phyloP scores from a whole-genome alignment of 1,140 invertebrate genomes.

The Bombus polaris region DNA sequence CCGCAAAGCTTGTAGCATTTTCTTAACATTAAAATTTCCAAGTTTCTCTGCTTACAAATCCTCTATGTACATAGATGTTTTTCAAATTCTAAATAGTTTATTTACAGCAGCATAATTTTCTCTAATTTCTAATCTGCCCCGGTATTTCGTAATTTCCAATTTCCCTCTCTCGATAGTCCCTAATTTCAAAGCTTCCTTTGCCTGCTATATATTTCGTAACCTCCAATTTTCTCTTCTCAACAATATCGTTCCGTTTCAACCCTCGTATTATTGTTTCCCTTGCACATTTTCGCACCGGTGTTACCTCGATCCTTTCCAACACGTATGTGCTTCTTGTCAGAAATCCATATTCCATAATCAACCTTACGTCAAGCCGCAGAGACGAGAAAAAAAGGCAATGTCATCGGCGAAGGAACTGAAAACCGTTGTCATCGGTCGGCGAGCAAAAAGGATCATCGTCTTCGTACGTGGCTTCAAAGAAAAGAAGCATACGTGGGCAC shows the following conservation, averaged over 20 bases:
- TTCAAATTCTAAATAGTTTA: background rate
- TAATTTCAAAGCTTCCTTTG: background rate
- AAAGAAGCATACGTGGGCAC: conserved; percentile 1
- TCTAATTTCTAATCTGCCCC: background rate
- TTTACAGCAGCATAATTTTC: too few relatives aligned
- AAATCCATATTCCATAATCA: background rate
- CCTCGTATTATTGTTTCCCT: too few relatives aligned
- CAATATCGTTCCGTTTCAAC: background rate
- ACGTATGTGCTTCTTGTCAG: background rate
- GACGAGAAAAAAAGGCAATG: background rate
- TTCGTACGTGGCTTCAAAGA: conserved; percentile 10
- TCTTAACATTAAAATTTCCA: too few relatives aligned
- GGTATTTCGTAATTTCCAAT: background rate
- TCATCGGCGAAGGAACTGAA: background rate
- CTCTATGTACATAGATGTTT: background rate
- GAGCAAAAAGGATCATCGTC: conserved; percentile 18
- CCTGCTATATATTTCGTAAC: background rate
- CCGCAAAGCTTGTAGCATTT: too few relatives aligned
- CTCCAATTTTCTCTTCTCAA: background rate
- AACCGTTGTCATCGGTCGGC: conserved; percentile 1
- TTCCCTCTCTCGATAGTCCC: background rate
- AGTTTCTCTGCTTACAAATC: too few relatives aligned
- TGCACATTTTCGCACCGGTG: too few relatives aligned
- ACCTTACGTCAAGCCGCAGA: background rate
- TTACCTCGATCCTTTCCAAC: background rate